Evolutionary conservation across 2,888 invertebrate genomes (phyloP).

Genomic region (Monopis laevigella): DNA sequence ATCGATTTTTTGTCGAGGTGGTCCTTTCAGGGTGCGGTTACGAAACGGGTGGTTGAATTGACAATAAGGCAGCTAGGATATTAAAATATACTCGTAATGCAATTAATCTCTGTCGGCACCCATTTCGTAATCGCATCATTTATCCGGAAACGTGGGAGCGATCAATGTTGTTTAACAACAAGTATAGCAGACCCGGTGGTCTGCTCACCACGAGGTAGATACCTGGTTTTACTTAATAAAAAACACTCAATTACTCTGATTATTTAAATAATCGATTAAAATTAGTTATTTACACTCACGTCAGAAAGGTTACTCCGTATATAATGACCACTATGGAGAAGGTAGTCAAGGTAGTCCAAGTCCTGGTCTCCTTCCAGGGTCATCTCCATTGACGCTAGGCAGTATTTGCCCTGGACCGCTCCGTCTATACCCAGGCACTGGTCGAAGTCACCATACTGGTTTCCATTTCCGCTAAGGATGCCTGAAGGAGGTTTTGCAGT

Average conservation of each 20-base stretch:
- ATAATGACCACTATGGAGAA: constrained; percentile 63
- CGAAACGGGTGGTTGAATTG: too few relatives aligned
- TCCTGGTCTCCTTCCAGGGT: constrained; percentile 32
- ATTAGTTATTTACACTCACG: constrained; percentile 51
- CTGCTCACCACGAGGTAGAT: constrained; percentile 12
- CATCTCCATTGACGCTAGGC: constrained; percentile 68
- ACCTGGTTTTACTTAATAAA: constrained; percentile 12
- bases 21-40: too few relatives aligned
- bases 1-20: too few relatives aligned
- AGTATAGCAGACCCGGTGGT: constrained; percentile 15
- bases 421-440: constrained; percentile 69
- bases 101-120: too few relatives aligned
- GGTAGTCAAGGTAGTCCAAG: constrained; percentile 39
- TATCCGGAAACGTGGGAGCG: too few relatives aligned
- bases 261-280: neutral
- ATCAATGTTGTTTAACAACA: too few relatives aligned
- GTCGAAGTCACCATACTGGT: constrained; percentile 77
- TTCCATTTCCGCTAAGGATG: constrained; percentile 72
- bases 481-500: constrained; percentile 76
- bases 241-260: neutral
- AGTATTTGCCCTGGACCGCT: constrained; percentile 71
- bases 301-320: constrained; percentile 62
- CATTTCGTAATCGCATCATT: too few relatives aligned
- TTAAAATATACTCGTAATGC: too few relatives aligned
- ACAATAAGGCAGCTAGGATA: too few relatives aligned